These are phyloP conservation scores for Drosophila santomea DNA, from an alignment of 1,140 invertebrate genomes.

Conservation along the genomic window DNA sequence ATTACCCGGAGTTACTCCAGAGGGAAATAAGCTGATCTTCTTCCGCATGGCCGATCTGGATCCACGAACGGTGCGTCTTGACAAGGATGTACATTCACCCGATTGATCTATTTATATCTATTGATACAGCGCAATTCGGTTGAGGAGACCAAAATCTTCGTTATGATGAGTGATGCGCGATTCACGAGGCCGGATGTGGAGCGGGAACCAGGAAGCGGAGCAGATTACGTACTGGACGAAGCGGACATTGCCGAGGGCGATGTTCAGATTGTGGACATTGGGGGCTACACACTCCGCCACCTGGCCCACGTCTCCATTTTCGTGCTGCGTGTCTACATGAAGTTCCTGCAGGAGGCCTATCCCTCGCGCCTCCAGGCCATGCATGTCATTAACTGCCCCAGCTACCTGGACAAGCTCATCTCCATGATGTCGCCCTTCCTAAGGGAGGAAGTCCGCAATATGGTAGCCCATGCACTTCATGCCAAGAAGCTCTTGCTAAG, in stretches of 20 bases:
- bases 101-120: no score
- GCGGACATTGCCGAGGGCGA: constrained; percentile 86
- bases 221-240: constrained; percentile 6
- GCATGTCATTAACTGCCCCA: constrained; percentile 89
- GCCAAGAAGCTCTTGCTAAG: no score
- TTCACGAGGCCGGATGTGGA: constrained; percentile 85
- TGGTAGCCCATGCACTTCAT: constrained; percentile 37
- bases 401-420: constrained; percentile 87
- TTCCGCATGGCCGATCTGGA: constrained; percentile 68
- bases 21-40: constrained; percentile 85
- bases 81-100: no score
- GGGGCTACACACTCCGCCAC: constrained; percentile 87
- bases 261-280: constrained; percentile 89
- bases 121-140: constrained; percentile 87
- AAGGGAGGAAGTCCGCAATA: constrained; percentile 86
- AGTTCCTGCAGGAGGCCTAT: constrained; percentile 88
- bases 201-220: not conserved
- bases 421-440: constrained; percentile 88
- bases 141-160: constrained; percentile 88
- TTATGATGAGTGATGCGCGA: constrained; percentile 88
- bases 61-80: constrained; percentile 54
- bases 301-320: constrained; percentile 87
- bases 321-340: constrained; percentile 84
- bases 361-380: constrained; percentile 90
- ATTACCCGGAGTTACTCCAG: constrained; percentile 86